phyloP scores from a whole-genome alignment of 2,113 vertebrate species.

The Chiloscyllium plagiosum region DNA sequence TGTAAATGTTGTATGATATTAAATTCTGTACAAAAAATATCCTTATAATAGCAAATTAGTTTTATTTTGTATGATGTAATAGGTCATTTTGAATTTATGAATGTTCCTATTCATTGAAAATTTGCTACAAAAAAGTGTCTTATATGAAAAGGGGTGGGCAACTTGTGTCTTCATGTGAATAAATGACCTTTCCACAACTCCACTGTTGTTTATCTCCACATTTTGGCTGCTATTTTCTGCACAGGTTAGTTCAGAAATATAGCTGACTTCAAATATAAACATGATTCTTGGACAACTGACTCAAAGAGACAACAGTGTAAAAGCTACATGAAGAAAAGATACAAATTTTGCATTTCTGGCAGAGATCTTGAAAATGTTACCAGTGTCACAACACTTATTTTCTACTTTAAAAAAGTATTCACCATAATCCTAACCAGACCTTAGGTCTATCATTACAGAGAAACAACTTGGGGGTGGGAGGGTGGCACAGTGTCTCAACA shows the following conservation, averaged over 20 bases:
- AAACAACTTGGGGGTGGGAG: no score
- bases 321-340: not conserved
- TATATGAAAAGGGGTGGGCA: slow-evolving; percentile 46
- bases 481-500: no score
- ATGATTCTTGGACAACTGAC: not conserved
- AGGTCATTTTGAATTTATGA: slow-evolving; percentile 52
- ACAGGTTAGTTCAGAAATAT: not conserved
- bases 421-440: no score
- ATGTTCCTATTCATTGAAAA: slow-evolving; percentile 53
- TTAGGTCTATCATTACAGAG: no score
- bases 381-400: not conserved
- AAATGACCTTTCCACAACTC: slow-evolving; percentile 41
- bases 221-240: not conserved
- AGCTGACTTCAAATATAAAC: not conserved
- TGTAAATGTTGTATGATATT: slow-evolving; percentile 27
- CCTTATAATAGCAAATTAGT: slow-evolving; percentile 44
- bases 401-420: no score
- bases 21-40: slow-evolving; percentile 28
- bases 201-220: no score
- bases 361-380: not conserved
- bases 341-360: not conserved
- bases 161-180: slow-evolving; percentile 47
- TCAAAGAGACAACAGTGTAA: not conserved
- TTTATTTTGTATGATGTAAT: slow-evolving; percentile 59
- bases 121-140: slow-evolving; percentile 56